Evolutionary conservation across 2,888 invertebrate species (phyloP), one percentile per base, ranked within the genome.

Genomic region (Rotaria sp.): DNA sequence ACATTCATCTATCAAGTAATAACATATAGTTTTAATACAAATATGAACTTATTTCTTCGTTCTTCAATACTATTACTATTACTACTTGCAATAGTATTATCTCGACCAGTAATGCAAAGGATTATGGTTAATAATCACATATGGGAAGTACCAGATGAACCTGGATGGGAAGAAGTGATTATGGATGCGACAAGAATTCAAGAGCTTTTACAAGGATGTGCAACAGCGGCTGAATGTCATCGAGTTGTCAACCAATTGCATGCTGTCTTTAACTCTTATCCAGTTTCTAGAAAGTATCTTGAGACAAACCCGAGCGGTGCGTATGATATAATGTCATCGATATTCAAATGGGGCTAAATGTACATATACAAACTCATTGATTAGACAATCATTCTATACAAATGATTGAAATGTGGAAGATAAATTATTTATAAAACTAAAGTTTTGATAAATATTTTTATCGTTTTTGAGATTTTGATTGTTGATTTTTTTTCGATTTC

Each of bases 341-440:
- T 80, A 41, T 80, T 80, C 26, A 80, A 80, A 80, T 80, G 80
- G 80, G 80, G 80, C 0, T 80, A 80, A 67, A 11, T 67, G 15
- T 11, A 59, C 15, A 8, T 4, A 57, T n/a, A n/a, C 24, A 15
- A 59, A 59, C 0, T 30, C 26, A 11, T 59, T 59, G 4, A 30
- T 18, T 30, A 30, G 59, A n/a, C 2, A 15, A 48, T 15, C 15
- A 48, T 48, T 48, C 13, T 15, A 13, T 48, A 15, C 11, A 48
- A 48, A 48, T 15, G 48, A 48, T 48, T 48, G 48, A 11, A 7
- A 48, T 48, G 15, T 48, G 18, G 3, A 1, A n/a, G n/a, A 30
- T 59, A n/a, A 30, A 59, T 11, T 67, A 67, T 67, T 67, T 67
- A 30, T 59, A n/a, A 10, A 57, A 57, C 2, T 11, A 57, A 21